phyloP scores from a whole-genome alignment of 2,113 vertebrate genomes.

The Castor canadensis region DNA sequence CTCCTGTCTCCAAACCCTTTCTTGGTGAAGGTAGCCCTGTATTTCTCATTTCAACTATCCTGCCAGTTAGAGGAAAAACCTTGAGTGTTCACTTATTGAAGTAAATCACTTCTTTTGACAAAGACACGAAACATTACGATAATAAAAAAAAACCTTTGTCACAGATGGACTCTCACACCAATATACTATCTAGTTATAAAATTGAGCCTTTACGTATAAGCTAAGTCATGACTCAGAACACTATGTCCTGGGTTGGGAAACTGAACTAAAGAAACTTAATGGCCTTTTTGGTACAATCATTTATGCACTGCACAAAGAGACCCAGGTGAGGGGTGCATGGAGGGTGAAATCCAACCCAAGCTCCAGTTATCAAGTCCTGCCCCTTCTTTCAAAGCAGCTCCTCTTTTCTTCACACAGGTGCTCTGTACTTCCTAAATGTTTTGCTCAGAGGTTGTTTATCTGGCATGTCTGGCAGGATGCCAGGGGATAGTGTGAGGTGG shows the following conservation, averaged over 20 bases:
- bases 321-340: background rate
- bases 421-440: background rate
- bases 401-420: too few relatives aligned
- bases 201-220: background rate
- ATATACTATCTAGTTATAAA: background rate
- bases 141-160: background rate
- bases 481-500: rapidly evolving
- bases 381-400: background rate
- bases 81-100: background rate
- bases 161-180: background rate
- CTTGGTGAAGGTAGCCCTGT: background rate
- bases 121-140: background rate
- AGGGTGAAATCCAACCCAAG: background rate
- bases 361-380: background rate
- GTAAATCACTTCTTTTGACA: background rate
- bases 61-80: background rate
- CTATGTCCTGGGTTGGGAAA: background rate
- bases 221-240: background rate
- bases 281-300: background rate
- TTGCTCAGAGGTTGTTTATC: background rate
- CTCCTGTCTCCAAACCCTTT: background rate
- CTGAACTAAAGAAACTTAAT: background rate
- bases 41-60: background rate
- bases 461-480: background rate
- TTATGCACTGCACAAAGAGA: background rate